Base-by-base conservation (phyloP, 2,888 invertebrate genomes). In the Oligia strigilis region DNA sequence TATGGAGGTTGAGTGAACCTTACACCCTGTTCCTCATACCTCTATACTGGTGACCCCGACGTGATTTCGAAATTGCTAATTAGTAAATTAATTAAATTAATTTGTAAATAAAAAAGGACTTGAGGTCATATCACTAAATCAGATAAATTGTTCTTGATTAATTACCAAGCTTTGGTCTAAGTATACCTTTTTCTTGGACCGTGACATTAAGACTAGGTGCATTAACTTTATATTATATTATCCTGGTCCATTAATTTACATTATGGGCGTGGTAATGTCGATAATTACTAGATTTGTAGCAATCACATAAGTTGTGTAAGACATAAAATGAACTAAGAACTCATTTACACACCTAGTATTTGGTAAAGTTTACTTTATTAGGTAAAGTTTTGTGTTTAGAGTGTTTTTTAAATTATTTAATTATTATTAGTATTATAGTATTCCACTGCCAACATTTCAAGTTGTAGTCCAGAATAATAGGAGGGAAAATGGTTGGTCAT, bases 181-280 rank as follows among this genome's bases (percentile, higher is more conserved):
- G 75, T 87, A 73, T 86, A 81, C 81, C 79, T 86, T 90, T 92
- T 91, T 90, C 85, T 86, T 78, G 83, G 91, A 88, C 92, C 94
- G 69, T 94, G 94, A 93, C 93, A 93, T 94, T 93, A 93, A 84
- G 86, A 88, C 83, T 86, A 64, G 85, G 81, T 76, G 79, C 70
- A 90, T 85, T 88, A 85, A 83, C 81, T 77, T 81, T 76, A 80
- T 83, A 89, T 90, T 89, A 86, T 84, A 89, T 89, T 88, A 91
- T 91, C 88, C 87, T 85, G 89, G 69, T 90, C 89, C 69, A 87
- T 89, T 90, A 85, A 92, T 91, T 92, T 87, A 87, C 85, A 90
- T 91, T 86, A 86, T 75, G 85, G 88, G 89, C 87, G 89, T 86
- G 82, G 82, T 84, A 76, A 58, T 86, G 71, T 84, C 76, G 76